These are phyloP conservation scores for Chirona hameri DNA, from an alignment of 2,888 invertebrate species.

Conservation along the genomic window DNA sequence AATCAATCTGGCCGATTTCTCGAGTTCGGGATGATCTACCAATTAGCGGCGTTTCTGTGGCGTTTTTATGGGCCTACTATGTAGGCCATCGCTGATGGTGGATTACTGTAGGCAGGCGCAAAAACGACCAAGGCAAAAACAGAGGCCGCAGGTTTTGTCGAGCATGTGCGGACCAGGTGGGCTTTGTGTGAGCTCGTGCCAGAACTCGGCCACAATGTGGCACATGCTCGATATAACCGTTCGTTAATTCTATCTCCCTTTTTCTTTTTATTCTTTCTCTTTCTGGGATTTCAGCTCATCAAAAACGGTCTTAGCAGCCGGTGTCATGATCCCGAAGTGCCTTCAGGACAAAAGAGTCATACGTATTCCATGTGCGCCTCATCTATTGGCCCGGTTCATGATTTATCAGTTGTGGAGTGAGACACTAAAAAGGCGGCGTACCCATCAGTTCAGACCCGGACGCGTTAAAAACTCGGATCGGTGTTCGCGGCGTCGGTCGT, in stretches of 20 bases:
- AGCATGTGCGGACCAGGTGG: neutral
- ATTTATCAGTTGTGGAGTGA: no score
- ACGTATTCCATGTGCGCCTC: no score
- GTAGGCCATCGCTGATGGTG: constrained; percentile 22
- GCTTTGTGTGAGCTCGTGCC: neutral
- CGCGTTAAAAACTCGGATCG: neutral
- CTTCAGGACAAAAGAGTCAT: no score
- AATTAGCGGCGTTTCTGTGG: neutral
- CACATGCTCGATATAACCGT: neutral
- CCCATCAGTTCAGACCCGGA: no score
- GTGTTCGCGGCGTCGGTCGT: neutral
- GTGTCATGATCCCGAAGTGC: no score
- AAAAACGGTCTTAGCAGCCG: no score
- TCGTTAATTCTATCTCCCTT: neutral
- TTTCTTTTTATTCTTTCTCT: neutral
- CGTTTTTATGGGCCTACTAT: constrained; percentile 2
- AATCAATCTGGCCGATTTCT: constrained; percentile 13
- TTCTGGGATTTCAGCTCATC: no score
- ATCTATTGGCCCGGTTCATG: no score
- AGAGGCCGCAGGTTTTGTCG: neutral
- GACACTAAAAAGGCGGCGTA: no score
- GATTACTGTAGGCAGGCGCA: neutral
- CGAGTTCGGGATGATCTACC: neutral
- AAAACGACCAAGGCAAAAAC: neutral
- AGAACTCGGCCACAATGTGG: neutral